Evolutionary conservation across 2,888 invertebrate genomes (phyloP), one percentile per base, ranked within the genome.

Genomic region (Drosophila recens): DNA sequence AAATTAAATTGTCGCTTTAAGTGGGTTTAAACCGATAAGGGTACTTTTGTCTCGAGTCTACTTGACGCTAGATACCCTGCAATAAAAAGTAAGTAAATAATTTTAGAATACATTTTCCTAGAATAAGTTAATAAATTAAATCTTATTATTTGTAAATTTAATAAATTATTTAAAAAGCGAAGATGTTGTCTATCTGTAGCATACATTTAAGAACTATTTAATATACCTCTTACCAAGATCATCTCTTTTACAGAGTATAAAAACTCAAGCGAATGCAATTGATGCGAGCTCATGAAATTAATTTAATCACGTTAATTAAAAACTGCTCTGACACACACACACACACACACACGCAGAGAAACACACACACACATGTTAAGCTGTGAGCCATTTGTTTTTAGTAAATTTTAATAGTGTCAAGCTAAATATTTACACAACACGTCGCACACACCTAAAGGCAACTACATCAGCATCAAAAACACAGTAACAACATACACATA

Each of bases 1-100:
- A 76, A 81, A 81, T 89, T 90, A 87, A 90, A 90, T 87, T 82
- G 84, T 82, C 86, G 87, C 84, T 89, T 90, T 80, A 90, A 90
- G 79, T 82, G 87, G 80, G 79, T 80, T 90, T 82, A 80, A 81
- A 67, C 34, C 52, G 52, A n/a, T 30, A 42, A 40, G 42, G 10
- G 27, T 20, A 8, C 11, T 23, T 23, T 23, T 23, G 23, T 1
- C 23, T 23, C 3, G 11, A 36, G n/a, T 5, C 6, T 40, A 11
- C 10, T 1, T 42, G 52, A 20, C 38, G 4, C 0, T 0, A 4
- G 1, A 75, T 69, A 36, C 49, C 53, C 53, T 75, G 49, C 4
- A 51, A 1, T 0, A 33, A 2, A 48, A 17, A 2, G 30, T 3
- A 6, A 11, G n/a, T 27, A 27, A 6, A n/a, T 10, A 36, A 2